Conservation (phyloP, 2,888 invertebrate species). For the Lepidochrysops patricia region DNA sequence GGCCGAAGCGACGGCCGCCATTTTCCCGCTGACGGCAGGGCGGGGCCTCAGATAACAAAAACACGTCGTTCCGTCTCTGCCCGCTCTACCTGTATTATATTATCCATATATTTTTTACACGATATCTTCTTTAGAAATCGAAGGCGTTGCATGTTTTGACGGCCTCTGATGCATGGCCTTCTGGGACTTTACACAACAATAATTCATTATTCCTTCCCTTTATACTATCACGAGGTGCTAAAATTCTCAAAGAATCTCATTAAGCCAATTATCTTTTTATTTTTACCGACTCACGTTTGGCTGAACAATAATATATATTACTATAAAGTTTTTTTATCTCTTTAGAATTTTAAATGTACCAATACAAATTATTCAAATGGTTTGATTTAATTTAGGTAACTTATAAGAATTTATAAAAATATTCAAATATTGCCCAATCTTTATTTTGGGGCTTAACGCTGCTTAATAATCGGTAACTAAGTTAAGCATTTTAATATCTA, state of each 20-base stretch:
- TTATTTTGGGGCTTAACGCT: too few relatives aligned
- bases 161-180: constrained; percentile 27
- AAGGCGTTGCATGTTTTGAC: constrained; percentile 24
- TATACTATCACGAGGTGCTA: constrained; percentile 27
- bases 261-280: constrained; percentile 8
- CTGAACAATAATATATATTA: too few relatives aligned
- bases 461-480: too few relatives aligned
- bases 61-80: constrained; percentile 32
- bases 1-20: constrained; percentile 30
- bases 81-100: constrained; percentile 27
- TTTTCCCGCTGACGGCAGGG: constrained; percentile 35
- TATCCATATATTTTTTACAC: constrained; percentile 25
- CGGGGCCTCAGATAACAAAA: constrained; percentile 58
- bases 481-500: too few relatives aligned
- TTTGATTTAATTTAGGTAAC: too few relatives aligned
- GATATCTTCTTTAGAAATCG: constrained; percentile 23
- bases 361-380: too few relatives aligned
- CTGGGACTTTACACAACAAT: constrained; percentile 25
- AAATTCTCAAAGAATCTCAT: constrained; percentile 18
- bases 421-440: too few relatives aligned
- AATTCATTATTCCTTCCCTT: constrained; percentile 24
- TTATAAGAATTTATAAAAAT: too few relatives aligned
- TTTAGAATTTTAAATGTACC: too few relatives aligned
- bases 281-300: neutral
- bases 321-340: neutral